These are phyloP conservation scores for Carassius carassius DNA, from an alignment of 2,113 vertebrate genomes.

Conservation along the genomic window DNA sequence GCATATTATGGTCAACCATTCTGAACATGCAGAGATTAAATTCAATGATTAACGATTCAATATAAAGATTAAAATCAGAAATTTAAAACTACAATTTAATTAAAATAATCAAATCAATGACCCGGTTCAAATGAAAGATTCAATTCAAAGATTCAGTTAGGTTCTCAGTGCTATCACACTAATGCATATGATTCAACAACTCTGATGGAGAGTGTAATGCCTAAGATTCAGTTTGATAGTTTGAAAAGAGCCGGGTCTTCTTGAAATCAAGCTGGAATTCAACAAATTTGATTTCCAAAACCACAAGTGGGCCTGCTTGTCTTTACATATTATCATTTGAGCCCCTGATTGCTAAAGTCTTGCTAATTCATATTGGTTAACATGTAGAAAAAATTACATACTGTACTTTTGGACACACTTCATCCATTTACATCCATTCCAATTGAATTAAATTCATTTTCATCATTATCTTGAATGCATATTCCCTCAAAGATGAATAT, in stretches of 20 bases:
- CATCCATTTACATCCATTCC: not conserved
- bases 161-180: not conserved
- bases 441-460: no score
- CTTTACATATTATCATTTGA: not conserved
- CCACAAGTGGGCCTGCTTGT: not conserved
- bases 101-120: no score
- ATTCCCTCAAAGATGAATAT: not conserved
- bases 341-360: not conserved
- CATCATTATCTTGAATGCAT: not conserved
- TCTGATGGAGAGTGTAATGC: not conserved
- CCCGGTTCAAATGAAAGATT: no score
- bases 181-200: not conserved
- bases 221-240: not conserved
- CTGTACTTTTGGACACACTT: not conserved
- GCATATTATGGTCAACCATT: no score
- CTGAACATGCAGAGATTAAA: no score
- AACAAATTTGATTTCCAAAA: not conserved
- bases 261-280: not conserved
- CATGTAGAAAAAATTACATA: not conserved
- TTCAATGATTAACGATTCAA: no score
- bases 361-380: not conserved
- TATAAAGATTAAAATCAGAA: no score
- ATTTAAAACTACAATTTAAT: no score
- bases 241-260: not conserved
- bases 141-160: not conserved